Evolutionary conservation across 2,888 invertebrate species (phyloP), one percentile per base, ranked within the genome.

Genomic region (Lutraria lutraria): DNA sequence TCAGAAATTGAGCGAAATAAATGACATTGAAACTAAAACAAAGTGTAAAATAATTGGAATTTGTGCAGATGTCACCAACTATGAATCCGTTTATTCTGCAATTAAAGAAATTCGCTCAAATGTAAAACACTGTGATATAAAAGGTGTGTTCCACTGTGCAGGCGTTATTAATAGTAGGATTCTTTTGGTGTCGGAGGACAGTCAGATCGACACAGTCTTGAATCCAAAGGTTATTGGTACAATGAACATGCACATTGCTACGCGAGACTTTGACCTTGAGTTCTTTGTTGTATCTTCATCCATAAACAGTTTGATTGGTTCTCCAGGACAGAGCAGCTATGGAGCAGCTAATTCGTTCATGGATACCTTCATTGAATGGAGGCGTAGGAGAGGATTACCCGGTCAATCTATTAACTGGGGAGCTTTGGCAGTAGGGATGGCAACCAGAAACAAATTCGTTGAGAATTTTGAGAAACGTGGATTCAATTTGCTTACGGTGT

Each of bases 401-500:
- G 95, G 91, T 0, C 94, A 94, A 88, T 89, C 90, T 43, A 94
- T 95, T 19, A 94, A 95, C 83, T 95, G 95, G 95, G 94, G 95
- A 25, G 91, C 94, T 13, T 90, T 95, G 6, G 90, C 89, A 81
- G 87, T 94, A 13, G 95, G 95, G n/a, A 93, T 95, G 93, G 92
- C 90, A 6, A 80, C 88, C 6, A 84, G 88, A 34, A 82, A 87
- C 0, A 90, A 90, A 31, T 87, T 93, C 19, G 80, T 83, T 19
- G 86, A 85, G 16, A 86, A 83, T 15, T 81, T 90, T 15, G 79
- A 82, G 60, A 54, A 82, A 19, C 54, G 86, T 12, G 90, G 91
- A 6, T 84, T 84, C 25, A 25, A 80, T 19, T 72, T 86, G 3
- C 63, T 93, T 16, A 72, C 84, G 43, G 83, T 83, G 1, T 15